Conservation (phyloP, 2,113 vertebrate species). For the Hiodon tergisus region DNA sequence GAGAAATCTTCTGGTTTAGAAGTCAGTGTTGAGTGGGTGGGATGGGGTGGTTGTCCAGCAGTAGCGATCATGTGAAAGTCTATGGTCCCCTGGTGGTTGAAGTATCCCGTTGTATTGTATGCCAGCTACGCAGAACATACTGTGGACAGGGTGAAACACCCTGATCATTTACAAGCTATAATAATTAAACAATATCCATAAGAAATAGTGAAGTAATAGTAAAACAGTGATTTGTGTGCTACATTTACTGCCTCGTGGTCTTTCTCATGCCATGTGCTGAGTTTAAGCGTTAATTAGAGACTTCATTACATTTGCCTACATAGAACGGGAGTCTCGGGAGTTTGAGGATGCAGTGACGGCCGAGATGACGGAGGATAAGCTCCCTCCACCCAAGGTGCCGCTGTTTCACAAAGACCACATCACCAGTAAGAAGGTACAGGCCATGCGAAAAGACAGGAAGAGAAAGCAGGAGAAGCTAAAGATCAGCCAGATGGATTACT, state of each 20-base stretch:
- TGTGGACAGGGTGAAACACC: neutral
- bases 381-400: slow-evolving; percentile 69
- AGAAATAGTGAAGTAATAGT: too few relatives aligned
- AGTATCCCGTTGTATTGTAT: neutral
- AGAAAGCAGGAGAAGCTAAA: slow-evolving; percentile 78
- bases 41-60: slow-evolving; percentile 42
- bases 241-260: neutral
- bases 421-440: slow-evolving; percentile 79
- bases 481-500: slow-evolving; percentile 75
- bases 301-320: slow-evolving; percentile 8
- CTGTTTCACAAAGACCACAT: slow-evolving; percentile 66
- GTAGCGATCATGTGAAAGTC: slow-evolving; percentile 46
- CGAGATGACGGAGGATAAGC: slow-evolving; percentile 75
- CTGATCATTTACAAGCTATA: too few relatives aligned
- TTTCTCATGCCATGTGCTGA: neutral
- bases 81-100: slow-evolving; percentile 49
- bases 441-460: slow-evolving; percentile 79
- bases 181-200: too few relatives aligned
- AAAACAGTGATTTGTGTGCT: too few relatives aligned
- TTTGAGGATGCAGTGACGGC: slow-evolving; percentile 76
- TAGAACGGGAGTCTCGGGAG: slow-evolving; percentile 84
- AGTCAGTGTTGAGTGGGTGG: slow-evolving; percentile 9
- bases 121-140: neutral
- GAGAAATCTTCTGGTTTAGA: too few relatives aligned
- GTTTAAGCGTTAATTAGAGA: neutral